Base-by-base conservation (phyloP, 2,888 invertebrate genomes). In the Rutpela maculata region DNA sequence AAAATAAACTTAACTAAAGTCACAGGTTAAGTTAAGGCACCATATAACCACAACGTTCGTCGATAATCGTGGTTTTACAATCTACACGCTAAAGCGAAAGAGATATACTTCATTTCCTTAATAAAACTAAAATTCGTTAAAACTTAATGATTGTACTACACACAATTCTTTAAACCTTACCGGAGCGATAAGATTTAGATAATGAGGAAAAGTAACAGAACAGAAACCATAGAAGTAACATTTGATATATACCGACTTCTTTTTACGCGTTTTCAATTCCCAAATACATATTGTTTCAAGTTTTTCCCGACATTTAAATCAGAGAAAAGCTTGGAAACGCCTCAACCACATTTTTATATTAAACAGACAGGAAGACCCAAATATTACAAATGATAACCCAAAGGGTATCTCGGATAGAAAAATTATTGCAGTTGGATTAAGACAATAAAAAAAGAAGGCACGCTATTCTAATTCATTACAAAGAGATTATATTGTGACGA, bases 121-220 rank as follows among this genome's bases (percentile, higher is more conserved):
- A 72, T 43, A 56, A 63, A 78, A 78, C 71, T 73, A 73, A 75
- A 75, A 67, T 55, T 68, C 50, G 65, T 71, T 76, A 75, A 75
- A 83, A 83, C 78, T 79, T 80, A 86, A 84, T 86, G 87, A 87
- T 87, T 87, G 87, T 87, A 83, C 86, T 83, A 83, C 84, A 84
- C 85, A 86, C 86, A 87, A 87, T 86, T 86, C 86, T 85, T 85
- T 84, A 79, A 84, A 84, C 82, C 84, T 83, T 78, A 78, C 72
- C 66, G 50, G 68, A 69, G 63, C 56, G 59, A 79, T 77, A 75
- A 76, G 81, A 76, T 77, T 77, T 74, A 78, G 59, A 50, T 56
- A 69, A 69, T 17, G 67, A 73, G 76, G 74, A 35, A 75, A 77
- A 76, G 57, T 12, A 68, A 65, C 18, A 76, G 50, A 43, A 76